These are phyloP conservation scores for Cheilosia vulpina DNA, from an alignment of 2,888 invertebrate genomes.

Conservation along the genomic window DNA sequence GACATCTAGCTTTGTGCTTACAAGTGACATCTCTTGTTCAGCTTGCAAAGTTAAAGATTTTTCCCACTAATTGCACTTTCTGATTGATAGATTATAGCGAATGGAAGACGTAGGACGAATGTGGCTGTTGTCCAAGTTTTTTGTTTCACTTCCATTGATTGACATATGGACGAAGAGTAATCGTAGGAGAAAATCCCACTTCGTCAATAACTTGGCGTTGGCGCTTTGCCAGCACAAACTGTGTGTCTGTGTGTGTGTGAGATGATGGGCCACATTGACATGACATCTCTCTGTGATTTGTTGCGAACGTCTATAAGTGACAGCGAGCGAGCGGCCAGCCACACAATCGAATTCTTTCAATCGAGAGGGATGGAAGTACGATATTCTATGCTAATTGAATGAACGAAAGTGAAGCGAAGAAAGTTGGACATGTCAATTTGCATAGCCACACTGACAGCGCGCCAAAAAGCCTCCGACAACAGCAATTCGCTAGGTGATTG, in stretches of 20 bases:
- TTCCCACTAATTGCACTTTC: constrained; percentile 59
- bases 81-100: constrained; percentile 55
- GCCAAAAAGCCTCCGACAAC: neutral
- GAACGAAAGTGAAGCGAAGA: constrained; percentile 67
- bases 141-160: constrained; percentile 30
- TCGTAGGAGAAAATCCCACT: constrained; percentile 53
- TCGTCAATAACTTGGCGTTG: constrained; percentile 54
- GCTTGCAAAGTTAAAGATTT: constrained; percentile 19
- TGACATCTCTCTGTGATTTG: constrained; percentile 33
- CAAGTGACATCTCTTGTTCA: constrained; percentile 11
- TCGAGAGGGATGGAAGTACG: constrained; percentile 36
- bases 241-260: constrained; percentile 12
- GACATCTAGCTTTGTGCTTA: constrained; percentile 43
- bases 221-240: constrained; percentile 33
- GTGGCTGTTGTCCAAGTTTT: constrained; percentile 7
- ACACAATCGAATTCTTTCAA: constrained; percentile 34
- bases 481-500: constrained; percentile 37
- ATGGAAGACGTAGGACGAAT: constrained; percentile 7
- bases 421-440: constrained; percentile 56
- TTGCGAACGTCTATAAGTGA: constrained; percentile 35
- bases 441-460: constrained; percentile 19
- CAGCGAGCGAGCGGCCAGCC: neutral
- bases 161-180: constrained; percentile 49
- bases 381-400: constrained; percentile 65
- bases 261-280: constrained; percentile 34